Evolutionary conservation across 1,140 invertebrate species (phyloP).

Genomic region (Caenorhabditis briggsae): DNA sequence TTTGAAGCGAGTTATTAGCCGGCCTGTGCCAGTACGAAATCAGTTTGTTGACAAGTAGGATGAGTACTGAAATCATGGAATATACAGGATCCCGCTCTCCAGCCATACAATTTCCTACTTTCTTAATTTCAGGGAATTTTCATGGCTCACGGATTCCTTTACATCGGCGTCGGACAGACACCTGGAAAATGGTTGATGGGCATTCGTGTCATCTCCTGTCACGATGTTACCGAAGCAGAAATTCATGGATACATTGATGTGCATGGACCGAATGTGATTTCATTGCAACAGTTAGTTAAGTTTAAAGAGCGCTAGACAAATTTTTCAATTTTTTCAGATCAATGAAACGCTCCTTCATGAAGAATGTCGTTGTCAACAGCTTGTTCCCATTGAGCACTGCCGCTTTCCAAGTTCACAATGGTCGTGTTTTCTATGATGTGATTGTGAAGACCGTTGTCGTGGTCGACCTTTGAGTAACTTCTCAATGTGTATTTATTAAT

Average conservation of each 20-base stretch:
- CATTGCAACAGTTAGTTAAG: conserved; percentile 4
- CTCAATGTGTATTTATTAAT: too few relatives aligned
- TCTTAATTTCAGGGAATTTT: neutral
- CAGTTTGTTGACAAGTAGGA: too few relatives aligned
- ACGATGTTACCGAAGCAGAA: neutral
- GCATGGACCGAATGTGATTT: neutral
- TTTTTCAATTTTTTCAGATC: neutral
- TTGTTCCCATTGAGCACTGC: conserved; percentile 42
- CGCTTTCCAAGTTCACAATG: conserved; percentile 19
- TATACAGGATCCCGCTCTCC: too few relatives aligned
- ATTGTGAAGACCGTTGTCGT: neutral
- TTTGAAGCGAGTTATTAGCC: too few relatives aligned
- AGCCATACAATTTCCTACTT: too few relatives aligned
- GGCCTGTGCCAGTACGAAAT: too few relatives aligned
- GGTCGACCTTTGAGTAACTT: neutral
- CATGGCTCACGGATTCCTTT: neutral
- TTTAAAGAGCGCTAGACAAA: neutral
- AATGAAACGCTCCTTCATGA: conserved; percentile 9
- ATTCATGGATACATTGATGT: neutral
- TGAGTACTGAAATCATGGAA: too few relatives aligned
- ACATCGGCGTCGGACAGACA: conserved; percentile 1
- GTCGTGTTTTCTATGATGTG: conserved; percentile 20
- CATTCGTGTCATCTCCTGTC: conserved; percentile 5
- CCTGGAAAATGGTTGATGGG: conserved; percentile 17
- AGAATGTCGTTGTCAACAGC: conserved; percentile 25